Conservation (phyloP, 2,888 invertebrate species). For the Entomobrya proxima region DNA sequence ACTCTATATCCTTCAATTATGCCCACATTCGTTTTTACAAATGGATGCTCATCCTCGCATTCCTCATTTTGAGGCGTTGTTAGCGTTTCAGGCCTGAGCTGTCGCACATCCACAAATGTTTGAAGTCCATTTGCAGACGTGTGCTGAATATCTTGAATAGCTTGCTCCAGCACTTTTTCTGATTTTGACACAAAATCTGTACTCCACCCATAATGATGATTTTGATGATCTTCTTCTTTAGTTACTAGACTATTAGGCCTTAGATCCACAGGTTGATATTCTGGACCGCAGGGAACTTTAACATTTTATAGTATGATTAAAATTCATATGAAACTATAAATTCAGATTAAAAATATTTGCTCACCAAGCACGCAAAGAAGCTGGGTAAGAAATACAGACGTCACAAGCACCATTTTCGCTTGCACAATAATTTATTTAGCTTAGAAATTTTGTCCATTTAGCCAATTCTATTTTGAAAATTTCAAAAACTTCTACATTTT, state of each 20-base stretch:
- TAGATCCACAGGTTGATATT: constrained; percentile 52
- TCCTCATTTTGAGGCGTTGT: not conserved
- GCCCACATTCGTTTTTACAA: constrained; percentile 58
- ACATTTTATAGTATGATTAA: not conserved
- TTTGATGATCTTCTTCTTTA: not conserved
- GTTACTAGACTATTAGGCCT: too few species aligned
- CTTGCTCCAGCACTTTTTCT: not conserved
- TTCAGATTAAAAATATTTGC: not conserved
- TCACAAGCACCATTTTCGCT: constrained; percentile 57
- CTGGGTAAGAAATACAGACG: constrained; percentile 66
- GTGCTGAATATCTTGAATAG: not conserved
- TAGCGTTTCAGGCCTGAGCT: not conserved
- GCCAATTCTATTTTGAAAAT: not conserved
- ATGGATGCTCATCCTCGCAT: constrained; percentile 37
- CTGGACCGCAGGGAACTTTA: constrained; percentile 65
- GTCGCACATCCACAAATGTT: not conserved
- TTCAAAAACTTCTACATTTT: too few species aligned
- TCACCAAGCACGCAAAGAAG: constrained; percentile 61
- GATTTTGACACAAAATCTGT: not conserved
- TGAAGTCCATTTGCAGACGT: not conserved
- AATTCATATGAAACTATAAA: not conserved
- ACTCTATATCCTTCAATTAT: constrained; percentile 69
- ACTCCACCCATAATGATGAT: not conserved
- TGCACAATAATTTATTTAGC: not conserved
- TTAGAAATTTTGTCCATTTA: not conserved